Evolutionary conservation across 2,888 invertebrate species (phyloP), one percentile per base, ranked within the genome.

Genomic region (Subacronicta megacephala): DNA sequence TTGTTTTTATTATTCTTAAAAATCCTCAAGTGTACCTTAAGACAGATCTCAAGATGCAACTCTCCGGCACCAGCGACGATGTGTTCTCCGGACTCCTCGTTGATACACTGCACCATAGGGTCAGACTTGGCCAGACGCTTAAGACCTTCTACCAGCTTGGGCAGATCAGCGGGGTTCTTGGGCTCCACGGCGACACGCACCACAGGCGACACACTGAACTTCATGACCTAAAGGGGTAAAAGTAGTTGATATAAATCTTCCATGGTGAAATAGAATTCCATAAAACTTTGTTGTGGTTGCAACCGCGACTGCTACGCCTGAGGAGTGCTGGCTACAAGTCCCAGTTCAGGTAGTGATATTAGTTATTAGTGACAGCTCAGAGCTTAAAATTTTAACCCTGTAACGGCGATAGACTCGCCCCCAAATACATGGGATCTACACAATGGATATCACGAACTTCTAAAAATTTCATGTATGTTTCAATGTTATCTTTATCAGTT

Each of bases 41-140:
- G 95, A 92, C 99, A 99, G 95, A 99, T 99, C 95, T 99, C 99
- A 94, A 99, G 96, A 95, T 99, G 99, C 82, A 99, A 95, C 94
- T 99, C 99, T 84, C 99, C 99, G 77, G 99, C 99, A 77, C 99
- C 99, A 79, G 99, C 99, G 86, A 99, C 98, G 91, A 99, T 99
- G 95, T 99, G 99, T 93, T 99, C 99, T 71, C 99, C 99, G 62
- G 99, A 99, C 94, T 99, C 99, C 95, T 99, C 99, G 92, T 98
- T 99, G 95, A 99, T 98, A 95, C 99, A 99, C 95, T 99, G 98
- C 78, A 99, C 99, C 99, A 99, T 99, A 96, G 99, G 99, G 96
- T 99, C 99, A 55, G 99, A 99, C 94, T 99, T 99, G 87, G 99
- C 99, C 85, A 99, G 95, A 95, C 99, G 98, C 95, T 99, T 99